phyloP scores from a whole-genome alignment of 2,888 invertebrate species.

The Colostygia pectinataria region DNA sequence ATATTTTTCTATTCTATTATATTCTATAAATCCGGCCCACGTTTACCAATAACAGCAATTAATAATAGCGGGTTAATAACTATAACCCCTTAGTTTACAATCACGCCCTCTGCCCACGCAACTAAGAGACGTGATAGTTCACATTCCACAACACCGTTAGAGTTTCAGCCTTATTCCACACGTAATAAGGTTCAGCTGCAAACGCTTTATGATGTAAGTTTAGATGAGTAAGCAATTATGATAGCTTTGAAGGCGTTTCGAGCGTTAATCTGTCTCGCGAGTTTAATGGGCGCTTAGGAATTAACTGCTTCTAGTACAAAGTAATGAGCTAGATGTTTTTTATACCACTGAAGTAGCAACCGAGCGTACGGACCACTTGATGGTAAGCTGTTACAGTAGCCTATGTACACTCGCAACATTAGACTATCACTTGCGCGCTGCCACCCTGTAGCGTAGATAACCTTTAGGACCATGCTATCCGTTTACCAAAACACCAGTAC shows the following conservation, averaged over 20 bases:
- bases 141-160: background rate
- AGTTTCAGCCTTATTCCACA: slow-evolving; percentile 10
- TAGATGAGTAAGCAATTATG: slow-evolving; percentile 27
- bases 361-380: too few species aligned
- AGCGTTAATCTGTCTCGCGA: slow-evolving; percentile 19
- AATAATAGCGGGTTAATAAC: slow-evolving; percentile 6
- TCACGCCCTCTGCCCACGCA: slow-evolving; percentile 15
- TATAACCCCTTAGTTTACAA: slow-evolving; percentile 18
- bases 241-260: slow-evolving; percentile 21
- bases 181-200: slow-evolving; percentile 3
- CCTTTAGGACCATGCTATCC: too few species aligned
- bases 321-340: too few species aligned
- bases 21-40: slow-evolving; percentile 2
- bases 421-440: too few species aligned
- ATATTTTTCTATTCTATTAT: too few species aligned
- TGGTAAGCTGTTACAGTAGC: too few species aligned
- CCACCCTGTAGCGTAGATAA: too few species aligned
- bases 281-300: slow-evolving; percentile 5
- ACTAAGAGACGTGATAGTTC: slow-evolving; percentile 14
- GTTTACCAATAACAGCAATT: slow-evolving; percentile 3
- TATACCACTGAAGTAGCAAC: too few species aligned
- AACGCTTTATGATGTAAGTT: slow-evolving; percentile 15
- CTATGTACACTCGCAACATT: too few species aligned
- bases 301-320: background rate
- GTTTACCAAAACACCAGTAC: too few species aligned